Evolutionary conservation across 2,888 invertebrate species (phyloP).

Genomic region (Hydriomena furcata): DNA sequence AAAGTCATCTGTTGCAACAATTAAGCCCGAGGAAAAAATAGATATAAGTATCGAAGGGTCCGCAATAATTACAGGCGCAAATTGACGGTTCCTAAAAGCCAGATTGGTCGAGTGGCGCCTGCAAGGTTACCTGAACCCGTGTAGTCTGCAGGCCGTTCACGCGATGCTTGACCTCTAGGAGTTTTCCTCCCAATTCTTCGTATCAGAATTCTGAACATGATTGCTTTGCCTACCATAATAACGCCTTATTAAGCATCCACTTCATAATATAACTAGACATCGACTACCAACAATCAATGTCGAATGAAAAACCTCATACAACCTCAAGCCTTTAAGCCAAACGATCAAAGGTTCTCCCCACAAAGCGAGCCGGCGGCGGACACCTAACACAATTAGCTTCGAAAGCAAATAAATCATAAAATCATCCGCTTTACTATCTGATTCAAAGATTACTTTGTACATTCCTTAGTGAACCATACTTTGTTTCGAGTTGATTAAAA

Average conservation of each 20-base stretch:
- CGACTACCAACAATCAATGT: constrained; percentile 45
- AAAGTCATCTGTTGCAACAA: constrained; percentile 84
- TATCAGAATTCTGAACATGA: constrained; percentile 33
- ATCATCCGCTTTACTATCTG: constrained; percentile 58
- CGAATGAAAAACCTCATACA: constrained; percentile 47
- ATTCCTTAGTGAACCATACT: constrained; percentile 28
- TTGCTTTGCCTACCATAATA: constrained; percentile 35
- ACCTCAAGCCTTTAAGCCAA: constrained; percentile 47
- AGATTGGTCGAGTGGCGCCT: constrained; percentile 73
- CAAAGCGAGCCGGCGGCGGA: constrained; percentile 52
- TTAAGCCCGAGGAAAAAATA: constrained; percentile 78
- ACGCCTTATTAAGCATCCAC: constrained; percentile 35
- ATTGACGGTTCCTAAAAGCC: constrained; percentile 80
- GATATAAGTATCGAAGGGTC: constrained; percentile 84
- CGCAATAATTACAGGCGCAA: constrained; percentile 83
- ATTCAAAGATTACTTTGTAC: constrained; percentile 54
- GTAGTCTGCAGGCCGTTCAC: constrained; percentile 53
- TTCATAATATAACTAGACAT: constrained; percentile 42
- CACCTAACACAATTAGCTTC: constrained; percentile 64
- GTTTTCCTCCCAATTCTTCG: constrained; percentile 36
- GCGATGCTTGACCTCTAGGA: constrained; percentile 55
- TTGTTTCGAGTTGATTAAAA: constrained; percentile 62
- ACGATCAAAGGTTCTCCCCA: constrained; percentile 47
- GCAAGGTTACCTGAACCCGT: constrained; percentile 59
- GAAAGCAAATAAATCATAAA: constrained; percentile 70